Conservation (phyloP, 2,797 vertebrate genomes). For the Austrolebias charrua region DNA sequence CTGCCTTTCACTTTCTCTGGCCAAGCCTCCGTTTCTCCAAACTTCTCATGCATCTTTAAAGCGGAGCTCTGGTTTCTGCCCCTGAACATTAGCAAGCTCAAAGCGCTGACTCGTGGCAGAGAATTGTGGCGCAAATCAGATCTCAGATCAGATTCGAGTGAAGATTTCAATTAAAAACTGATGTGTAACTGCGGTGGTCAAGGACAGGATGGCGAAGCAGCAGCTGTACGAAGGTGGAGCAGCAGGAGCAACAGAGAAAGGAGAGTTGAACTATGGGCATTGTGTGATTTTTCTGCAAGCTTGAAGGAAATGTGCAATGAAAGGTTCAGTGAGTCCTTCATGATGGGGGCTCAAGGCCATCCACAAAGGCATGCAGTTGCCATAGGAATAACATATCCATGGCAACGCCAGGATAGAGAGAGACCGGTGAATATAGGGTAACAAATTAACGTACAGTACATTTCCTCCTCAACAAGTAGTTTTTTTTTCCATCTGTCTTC, state of each 20-base stretch:
- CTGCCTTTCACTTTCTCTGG: conserved; percentile 54
- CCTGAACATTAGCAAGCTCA: conserved; percentile 50
- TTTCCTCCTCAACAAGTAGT: conserved; percentile 51
- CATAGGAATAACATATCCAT: conserved; percentile 85
- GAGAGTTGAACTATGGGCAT: conserved; percentile 28
- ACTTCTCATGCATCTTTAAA: conserved; percentile 82
- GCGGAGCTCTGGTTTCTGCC: conserved; percentile 74
- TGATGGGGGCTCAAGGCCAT: conserved; percentile 71
- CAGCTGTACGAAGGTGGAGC: conserved; percentile 12
- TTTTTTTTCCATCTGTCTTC: conserved; percentile 5
- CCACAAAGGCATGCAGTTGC: conserved; percentile 78
- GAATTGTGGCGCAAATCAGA: conserved; percentile 58
- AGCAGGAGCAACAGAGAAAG: not conserved
- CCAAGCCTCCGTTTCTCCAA: conserved; percentile 52
- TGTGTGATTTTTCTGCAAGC: conserved; percentile 63
- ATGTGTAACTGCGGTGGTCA: too few species aligned
- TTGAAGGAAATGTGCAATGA: conserved; percentile 74
- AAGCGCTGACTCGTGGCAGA: conserved; percentile 37
- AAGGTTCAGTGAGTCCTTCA: conserved; percentile 72
- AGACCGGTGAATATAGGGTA: conserved; percentile 66
- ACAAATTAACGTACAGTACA: conserved; percentile 70
- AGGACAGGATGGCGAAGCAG: not conserved
- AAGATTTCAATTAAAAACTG: too few species aligned
- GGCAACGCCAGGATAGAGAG: conserved; percentile 75
- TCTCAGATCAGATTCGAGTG: not conserved